Evolutionary conservation across 1,140 invertebrate genomes (phyloP), one percentile per base, ranked within the genome.

Genomic region (Aphelinus atriplicis): DNA sequence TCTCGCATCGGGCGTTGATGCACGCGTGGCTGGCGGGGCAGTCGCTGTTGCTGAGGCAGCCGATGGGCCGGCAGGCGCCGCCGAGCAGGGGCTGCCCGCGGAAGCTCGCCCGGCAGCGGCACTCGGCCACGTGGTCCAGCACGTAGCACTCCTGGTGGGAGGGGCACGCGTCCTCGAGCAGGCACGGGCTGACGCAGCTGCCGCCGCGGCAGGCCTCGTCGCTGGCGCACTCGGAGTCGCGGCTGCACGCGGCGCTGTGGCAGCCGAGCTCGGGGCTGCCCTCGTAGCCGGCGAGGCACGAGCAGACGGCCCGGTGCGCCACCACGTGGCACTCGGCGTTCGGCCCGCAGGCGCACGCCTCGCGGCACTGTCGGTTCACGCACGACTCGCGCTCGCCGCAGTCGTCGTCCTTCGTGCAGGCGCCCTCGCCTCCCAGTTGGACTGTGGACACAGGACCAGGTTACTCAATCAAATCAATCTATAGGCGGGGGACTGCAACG

Each of bases 11-110:
- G 66, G 92, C 92, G 78, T 96, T 95, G 60, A 94, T 91, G 82
- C 96, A 98, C 78, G 94, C 92, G 82, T 93, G 92, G 79, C 96
- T 93, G 51, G 89, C 88, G 1, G 95, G 94, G 87, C 96, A 98
- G 76, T 97, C 96, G 73, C 93, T 93, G 83, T 96, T 95, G 70
- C 93, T 93, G 79, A 92, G 91, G 87, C 96, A 97, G n/a, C 95
- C 96, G 58, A 97, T 91, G 5, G 94, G 90, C 72, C 90, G 89
- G 80, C 95, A 97, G 26, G 26, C 26, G 26, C 26, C 26, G 69
- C 92, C 90, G 43, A 91, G 90, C 73, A 91, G 91, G 2, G 95
- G 92, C 87, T 97, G 94, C 56, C 95, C 95, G 77, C 94, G 90
- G 79, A 93, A 95, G 62, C 95, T 95, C 76, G 91, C 90, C 6